Conservation (phyloP, 2,888 invertebrate genomes). For the Plusia festucae region DNA sequence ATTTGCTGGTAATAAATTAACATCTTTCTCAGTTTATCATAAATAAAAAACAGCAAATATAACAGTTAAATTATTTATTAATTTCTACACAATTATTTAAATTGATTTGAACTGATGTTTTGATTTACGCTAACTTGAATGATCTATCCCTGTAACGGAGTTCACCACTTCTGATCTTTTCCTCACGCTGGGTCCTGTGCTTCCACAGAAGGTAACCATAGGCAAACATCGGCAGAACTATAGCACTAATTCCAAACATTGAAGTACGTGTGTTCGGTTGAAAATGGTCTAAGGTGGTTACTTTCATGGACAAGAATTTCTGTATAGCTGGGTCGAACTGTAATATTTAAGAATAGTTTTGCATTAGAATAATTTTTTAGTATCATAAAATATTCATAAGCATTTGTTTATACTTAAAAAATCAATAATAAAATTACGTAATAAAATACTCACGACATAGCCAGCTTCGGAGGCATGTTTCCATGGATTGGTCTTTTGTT, state of each 20-base stretch:
- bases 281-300: constrained; percentile 91
- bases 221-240: constrained; percentile 88
- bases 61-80: constrained; percentile 52
- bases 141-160: constrained; percentile 93
- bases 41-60: constrained; percentile 19
- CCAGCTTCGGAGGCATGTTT: constrained; percentile 92
- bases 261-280: constrained; percentile 90
- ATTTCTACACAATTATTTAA: constrained; percentile 49
- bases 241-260: constrained; percentile 82
- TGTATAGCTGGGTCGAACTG: constrained; percentile 95
- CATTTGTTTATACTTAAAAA: constrained; percentile 38
- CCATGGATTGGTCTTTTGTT: constrained; percentile 92
- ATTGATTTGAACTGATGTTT: constrained; percentile 24
- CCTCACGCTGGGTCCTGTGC: constrained; percentile 88
- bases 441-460: constrained; percentile 91
- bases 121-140: constrained; percentile 90
- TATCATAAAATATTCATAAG: constrained; percentile 9
- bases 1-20: too few species aligned
- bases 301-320: constrained; percentile 92
- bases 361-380: background rate
- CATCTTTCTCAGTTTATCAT: too few species aligned
- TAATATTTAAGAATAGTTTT: constrained; percentile 67
- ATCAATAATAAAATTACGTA: constrained; percentile 78
- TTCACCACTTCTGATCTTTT: constrained; percentile 91
- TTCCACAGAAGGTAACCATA: constrained; percentile 86